These are phyloP conservation scores for Oceanodroma leucorhoa DNA, from an alignment of 2,797 vertebrate genomes.

Conservation along the genomic window DNA sequence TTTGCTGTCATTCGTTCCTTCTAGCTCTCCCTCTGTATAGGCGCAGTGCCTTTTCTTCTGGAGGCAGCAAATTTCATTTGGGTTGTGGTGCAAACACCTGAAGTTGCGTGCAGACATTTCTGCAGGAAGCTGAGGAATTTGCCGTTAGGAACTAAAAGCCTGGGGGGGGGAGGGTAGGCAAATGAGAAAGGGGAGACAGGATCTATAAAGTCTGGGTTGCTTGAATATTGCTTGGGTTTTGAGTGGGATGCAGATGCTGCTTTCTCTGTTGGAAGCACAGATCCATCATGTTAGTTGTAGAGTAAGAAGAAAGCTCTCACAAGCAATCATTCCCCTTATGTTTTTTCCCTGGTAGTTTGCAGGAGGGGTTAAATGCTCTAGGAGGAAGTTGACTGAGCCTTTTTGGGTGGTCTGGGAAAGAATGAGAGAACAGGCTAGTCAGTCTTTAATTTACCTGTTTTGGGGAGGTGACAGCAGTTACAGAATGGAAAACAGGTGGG, in stretches of 20 bases:
- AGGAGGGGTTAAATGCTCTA: conserved; percentile 40
- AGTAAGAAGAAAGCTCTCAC: background rate
- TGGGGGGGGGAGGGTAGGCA: background rate
- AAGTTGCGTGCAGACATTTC: background rate
- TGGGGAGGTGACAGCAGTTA: conserved; percentile 8
- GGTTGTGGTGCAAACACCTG: background rate
- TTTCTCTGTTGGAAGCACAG: background rate
- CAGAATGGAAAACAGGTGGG: conserved; percentile 14
- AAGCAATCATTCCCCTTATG: background rate
- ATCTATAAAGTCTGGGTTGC: background rate
- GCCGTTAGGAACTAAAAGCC: background rate
- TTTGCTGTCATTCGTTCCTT: background rate
- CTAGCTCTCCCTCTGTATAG: background rate
- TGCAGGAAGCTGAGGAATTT: background rate
- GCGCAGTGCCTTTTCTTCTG: background rate
- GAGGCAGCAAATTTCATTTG: background rate
- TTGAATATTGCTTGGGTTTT: background rate
- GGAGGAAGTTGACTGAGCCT: background rate
- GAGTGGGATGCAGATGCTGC: background rate
- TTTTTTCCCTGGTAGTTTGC: background rate
- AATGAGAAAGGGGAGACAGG: background rate
- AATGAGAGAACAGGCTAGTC: conserved; percentile 3
- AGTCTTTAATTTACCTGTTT: conserved; percentile 55
- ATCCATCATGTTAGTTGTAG: background rate
- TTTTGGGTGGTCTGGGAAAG: conserved; percentile 58